Conservation (phyloP, 1,140 invertebrate genomes). For the Yoshiicerus persimilis region DNA sequence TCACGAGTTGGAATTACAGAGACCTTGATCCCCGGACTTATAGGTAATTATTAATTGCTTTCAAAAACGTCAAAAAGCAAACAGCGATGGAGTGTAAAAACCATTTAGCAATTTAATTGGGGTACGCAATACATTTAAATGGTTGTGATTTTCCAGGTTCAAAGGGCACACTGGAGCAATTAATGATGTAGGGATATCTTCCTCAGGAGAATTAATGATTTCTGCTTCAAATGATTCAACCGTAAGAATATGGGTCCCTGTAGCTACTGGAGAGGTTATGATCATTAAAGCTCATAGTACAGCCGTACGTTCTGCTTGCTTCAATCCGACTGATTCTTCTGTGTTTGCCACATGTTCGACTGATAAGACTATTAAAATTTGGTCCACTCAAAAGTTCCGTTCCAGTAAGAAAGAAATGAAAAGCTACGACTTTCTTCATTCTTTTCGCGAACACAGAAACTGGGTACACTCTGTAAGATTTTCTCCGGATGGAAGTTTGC, state of each 20-base stretch:
- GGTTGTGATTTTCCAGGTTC: conserved; percentile 22
- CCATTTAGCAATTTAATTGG: background rate
- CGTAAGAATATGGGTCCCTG: conserved; percentile 40
- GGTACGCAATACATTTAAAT: background rate
- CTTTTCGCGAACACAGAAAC: conserved; percentile 13
- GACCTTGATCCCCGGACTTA: background rate
- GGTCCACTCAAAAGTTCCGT: conserved; percentile 12
- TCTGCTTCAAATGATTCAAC: conserved; percentile 34
- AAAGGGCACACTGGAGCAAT: conserved; percentile 36
- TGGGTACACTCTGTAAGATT: conserved; percentile 43
- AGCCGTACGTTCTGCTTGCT: conserved; percentile 24
- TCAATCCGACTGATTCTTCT: conserved; percentile 28
- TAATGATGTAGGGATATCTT: conserved; percentile 29
- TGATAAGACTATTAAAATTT: conserved; percentile 43
- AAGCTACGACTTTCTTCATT: background rate
- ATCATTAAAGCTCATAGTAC: conserved; percentile 32
- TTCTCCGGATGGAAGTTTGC: conserved; percentile 28
- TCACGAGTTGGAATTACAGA: conserved; percentile 25
- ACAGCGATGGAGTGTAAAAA: too few species aligned
- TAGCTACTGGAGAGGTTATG: conserved; percentile 25
- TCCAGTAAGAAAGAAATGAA: background rate
- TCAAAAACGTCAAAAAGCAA: background rate
- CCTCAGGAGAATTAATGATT: conserved; percentile 37
- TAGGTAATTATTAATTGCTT: background rate
- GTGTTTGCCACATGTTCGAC: conserved; percentile 26